Percentiles rank a stretch among this genome's conserved stretches.
Conservation (phyloP, 2,888 invertebrate genomes). For the Tromatobia lineatoria region DNA sequence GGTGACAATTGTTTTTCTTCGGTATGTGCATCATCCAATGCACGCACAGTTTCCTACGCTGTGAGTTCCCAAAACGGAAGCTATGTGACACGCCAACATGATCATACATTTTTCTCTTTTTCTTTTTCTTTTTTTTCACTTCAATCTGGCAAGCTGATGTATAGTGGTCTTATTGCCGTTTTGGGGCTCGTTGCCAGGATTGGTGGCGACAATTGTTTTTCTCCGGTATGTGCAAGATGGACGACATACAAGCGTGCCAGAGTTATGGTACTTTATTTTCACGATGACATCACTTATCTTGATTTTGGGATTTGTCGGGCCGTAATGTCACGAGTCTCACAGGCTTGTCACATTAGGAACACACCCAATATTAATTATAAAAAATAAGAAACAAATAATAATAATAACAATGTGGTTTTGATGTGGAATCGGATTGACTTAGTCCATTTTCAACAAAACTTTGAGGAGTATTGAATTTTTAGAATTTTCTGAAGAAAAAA, state of each 20-base stretch:
- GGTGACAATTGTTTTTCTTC: constrained; percentile 49
- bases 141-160: not conserved
- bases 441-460: too few relatives aligned
- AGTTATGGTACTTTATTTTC: constrained; percentile 1
- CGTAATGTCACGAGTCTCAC: too few relatives aligned
- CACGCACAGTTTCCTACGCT: constrained; percentile 25
- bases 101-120: not conserved
- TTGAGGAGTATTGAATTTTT: too few relatives aligned
- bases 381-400: too few relatives aligned
- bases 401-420: too few relatives aligned
- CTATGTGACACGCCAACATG: constrained; percentile 16
- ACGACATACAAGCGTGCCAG: constrained; percentile 8
- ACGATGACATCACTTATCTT: not conserved
- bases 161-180: not conserved
- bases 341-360: too few relatives aligned
- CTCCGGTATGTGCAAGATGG: not conserved
- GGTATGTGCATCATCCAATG: constrained; percentile 45
- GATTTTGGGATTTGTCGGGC: not conserved
- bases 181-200: constrained; percentile 8
- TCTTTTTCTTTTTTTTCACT: not conserved
- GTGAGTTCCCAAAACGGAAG: constrained; percentile 1
- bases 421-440: too few relatives aligned
- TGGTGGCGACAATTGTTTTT: too few relatives aligned
- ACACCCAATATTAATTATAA: too few relatives aligned
- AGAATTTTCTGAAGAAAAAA: too few relatives aligned